Conservation (phyloP, 2,797 vertebrate genomes). For the Micropoecilia bifurca region DNA sequence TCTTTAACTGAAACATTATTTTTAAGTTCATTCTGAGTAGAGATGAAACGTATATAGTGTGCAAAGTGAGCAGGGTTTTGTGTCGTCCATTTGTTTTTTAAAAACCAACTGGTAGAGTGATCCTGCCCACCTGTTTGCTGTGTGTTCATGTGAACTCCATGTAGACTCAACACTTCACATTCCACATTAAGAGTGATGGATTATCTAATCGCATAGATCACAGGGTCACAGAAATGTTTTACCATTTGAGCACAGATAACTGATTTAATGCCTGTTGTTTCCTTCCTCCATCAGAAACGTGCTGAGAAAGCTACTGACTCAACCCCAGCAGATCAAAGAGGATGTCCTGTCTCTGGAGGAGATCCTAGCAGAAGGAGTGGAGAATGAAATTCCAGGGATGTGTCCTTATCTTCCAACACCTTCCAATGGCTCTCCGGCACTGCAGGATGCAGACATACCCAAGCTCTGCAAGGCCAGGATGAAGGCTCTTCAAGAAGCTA, state of each 20-base stretch:
- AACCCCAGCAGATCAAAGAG: constrained; percentile 92
- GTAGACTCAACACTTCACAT: constrained; percentile 75
- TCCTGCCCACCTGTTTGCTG: constrained; percentile 68
- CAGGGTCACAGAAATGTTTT: constrained; percentile 35
- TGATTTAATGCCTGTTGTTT: constrained; percentile 13
- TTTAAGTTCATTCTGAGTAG: neutral
- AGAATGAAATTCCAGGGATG: constrained; percentile 76
- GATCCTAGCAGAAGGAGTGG: constrained; percentile 95
- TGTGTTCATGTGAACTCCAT: constrained; percentile 55
- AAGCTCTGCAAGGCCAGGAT: constrained; percentile 90
- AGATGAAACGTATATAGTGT: neutral
- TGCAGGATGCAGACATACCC: constrained; percentile 81
- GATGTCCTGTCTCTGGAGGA: constrained; percentile 97
- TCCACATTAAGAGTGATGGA: constrained; percentile 60
- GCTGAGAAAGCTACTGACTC: constrained; percentile 93
- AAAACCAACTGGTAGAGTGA: constrained; percentile 53
- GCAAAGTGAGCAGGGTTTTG: constrained; percentile 3
- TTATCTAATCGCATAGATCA: constrained; percentile 53
- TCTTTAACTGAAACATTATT: neutral
- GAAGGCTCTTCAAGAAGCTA: constrained; percentile 96
- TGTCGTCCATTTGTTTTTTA: constrained; percentile 52
- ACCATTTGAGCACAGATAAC: constrained; percentile 15
- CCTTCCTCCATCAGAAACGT: constrained; percentile 85
- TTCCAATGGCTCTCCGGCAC: constrained; percentile 75
- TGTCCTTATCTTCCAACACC: constrained; percentile 72